These are phyloP conservation scores for Rhinopomastus cyanomelas DNA, from an alignment of 2,113 vertebrate species.

Conservation along the genomic window DNA sequence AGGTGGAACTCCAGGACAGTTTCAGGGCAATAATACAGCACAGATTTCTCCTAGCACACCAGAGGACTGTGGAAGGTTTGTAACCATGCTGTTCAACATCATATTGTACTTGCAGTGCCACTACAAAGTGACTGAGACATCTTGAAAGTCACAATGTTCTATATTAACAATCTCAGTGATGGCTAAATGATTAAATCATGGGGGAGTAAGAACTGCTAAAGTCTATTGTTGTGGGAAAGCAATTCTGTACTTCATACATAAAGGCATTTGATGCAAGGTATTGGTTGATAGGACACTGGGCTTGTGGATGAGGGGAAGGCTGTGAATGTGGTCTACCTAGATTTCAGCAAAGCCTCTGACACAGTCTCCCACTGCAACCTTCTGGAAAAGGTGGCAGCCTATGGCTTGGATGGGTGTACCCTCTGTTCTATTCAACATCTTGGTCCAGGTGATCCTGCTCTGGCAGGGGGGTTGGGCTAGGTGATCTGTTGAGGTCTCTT, in stretches of 20 bases:
- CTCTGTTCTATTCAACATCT: too few species aligned
- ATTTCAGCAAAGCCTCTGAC: too few species aligned
- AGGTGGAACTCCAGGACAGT: constrained; percentile 3
- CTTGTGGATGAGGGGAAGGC: neutral
- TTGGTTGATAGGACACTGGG: neutral
- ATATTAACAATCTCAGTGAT: neutral
- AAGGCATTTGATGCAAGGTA: neutral
- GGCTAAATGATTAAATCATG: neutral
- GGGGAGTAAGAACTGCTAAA: neutral
- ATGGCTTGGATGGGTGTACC: too few species aligned
- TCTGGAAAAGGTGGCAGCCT: too few species aligned
- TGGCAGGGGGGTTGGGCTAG: too few species aligned
- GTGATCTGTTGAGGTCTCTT: too few species aligned
- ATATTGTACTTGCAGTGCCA: neutral
- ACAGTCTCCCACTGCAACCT: too few species aligned
- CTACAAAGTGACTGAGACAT: neutral
- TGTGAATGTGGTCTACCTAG: too few species aligned
- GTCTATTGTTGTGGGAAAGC: neutral
- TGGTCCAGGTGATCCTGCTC: too few species aligned
- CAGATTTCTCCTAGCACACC: neutral
- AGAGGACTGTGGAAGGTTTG: neutral
- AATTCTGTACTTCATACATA: neutral
- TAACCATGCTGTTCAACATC: neutral
- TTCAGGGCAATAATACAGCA: constrained; percentile 4
- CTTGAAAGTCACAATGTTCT: neutral